Evolutionary conservation across 2,113 vertebrate genomes (phyloP), one percentile per base, ranked within the genome.

Genomic region (Mustela lutreola): DNA sequence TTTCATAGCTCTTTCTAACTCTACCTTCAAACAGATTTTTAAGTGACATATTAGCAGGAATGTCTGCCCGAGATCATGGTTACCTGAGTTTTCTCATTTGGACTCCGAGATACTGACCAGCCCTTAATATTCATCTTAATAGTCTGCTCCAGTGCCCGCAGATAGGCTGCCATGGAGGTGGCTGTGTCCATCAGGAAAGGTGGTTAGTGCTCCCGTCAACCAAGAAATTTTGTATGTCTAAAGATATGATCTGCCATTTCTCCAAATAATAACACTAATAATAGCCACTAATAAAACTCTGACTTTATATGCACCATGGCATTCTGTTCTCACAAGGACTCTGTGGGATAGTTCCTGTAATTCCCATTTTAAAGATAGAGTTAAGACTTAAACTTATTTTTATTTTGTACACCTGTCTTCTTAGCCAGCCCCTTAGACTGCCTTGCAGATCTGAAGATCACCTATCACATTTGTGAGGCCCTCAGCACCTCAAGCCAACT

Each of bases 401-500:
- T 56, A 71, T 39, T 56, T 75, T 33, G 33, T 5, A 31, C 7
- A 11, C 67, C 22, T 80, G 1, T 73, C 16, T 3, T 63, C 26
- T 83, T 33, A 82, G 36, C n/a, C 2, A 8, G 67, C 18, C 86
- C 1, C 19, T 5, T 65, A 60, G 31, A 73, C 26, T 10, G 8
- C 56, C 31, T 6, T 86, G 42, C 21, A 92, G 21, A 73, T 93
- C 58, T n/a, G 26, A 48, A 39, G 5, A 85, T 56, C 91, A 24
- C 3, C 0, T 75, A 21, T 56, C 39, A 56, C 16, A 90, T 24
- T 75, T 71, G 26, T 76, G 75, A 91, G 45, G 73, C 45, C 73
- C 86, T 67, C 62, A 92, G 71, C 75, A 82, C 81, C 22, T 87
- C 75, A 84, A 79, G 24, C 21, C 22, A 96, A 75, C 65, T 80